A percentile compares a stretch with the other conserved stretches of the same genome.
phyloP scores from a whole-genome alignment of 2,113 vertebrate species.

The Orientallactaga bullata region DNA sequence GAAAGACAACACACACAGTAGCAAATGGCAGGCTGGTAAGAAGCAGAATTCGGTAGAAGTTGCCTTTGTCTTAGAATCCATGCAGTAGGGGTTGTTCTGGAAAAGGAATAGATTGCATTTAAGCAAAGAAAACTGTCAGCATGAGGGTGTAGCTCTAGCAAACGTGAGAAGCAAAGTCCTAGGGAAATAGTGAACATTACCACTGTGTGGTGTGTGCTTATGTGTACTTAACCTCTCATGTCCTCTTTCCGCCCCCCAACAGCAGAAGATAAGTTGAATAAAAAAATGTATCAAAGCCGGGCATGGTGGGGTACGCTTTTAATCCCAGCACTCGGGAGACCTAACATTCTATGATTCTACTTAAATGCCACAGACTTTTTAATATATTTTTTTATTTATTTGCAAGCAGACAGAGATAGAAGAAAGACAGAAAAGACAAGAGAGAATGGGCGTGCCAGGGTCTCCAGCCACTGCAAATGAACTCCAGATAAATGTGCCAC shows the following conservation, averaged over 20 bases:
- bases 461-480: too few species aligned
- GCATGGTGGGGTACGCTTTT: too few species aligned
- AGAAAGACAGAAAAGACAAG: too few species aligned
- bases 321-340: too few species aligned
- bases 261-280: background rate
- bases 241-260: background rate
- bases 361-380: background rate
- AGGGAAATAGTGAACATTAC: background rate
- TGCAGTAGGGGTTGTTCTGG: background rate
- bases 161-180: background rate
- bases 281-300: background rate
- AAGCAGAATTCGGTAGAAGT: background rate
- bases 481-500: too few species aligned
- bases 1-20: background rate
- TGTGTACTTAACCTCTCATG: background rate
- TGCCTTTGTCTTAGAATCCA: background rate
- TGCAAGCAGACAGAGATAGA: too few species aligned
- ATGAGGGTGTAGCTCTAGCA: background rate
- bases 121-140: constrained; percentile 1
- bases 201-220: background rate
- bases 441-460: too few species aligned
- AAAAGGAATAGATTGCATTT: background rate
- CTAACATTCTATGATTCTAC: background rate
- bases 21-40: constrained; percentile 17
- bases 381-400: background rate